A percentile compares a stretch with the other conserved stretches of the same genome.
Conservation (phyloP, 2,888 invertebrate species). For the Thyatira batis region DNA sequence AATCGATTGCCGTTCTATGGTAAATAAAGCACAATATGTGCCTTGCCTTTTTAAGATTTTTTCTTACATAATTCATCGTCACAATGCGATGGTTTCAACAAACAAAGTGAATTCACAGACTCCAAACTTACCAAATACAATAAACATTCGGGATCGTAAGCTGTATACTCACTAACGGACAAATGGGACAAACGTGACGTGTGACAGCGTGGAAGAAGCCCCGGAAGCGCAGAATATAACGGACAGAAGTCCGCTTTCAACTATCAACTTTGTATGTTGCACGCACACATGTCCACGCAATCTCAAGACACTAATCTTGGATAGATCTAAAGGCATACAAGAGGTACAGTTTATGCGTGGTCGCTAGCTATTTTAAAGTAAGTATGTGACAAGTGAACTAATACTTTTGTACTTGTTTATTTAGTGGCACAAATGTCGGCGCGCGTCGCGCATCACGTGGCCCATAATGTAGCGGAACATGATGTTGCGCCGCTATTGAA, state of each 20-base stretch:
- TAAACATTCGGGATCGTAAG: conserved; percentile 31
- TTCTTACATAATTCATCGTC: not conserved
- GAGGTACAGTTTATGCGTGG: not conserved
- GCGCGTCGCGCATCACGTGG: not conserved
- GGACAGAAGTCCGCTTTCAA: not conserved
- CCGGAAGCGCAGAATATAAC: not conserved
- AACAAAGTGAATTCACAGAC: conserved; percentile 29
- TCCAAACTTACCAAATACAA: conserved; percentile 24
- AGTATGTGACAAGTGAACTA: not conserved
- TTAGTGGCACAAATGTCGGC: not conserved
- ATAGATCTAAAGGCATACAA: not conserved
- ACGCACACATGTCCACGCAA: not conserved
- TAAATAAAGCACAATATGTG: no score
- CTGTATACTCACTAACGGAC: conserved; percentile 33
- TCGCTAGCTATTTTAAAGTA: no score
- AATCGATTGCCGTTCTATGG: not conserved
- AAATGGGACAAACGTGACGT: conserved; percentile 30
- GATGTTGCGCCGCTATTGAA: not conserved
- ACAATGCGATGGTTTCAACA: not conserved
- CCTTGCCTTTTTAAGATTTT: not conserved
- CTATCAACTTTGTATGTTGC: not conserved
- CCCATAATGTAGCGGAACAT: not conserved
- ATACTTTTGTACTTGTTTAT: not conserved
- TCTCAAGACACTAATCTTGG: not conserved
- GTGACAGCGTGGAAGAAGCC: conserved; percentile 3